Evolutionary conservation across 1,140 invertebrate genomes (phyloP).

Genomic region (Leguminivora glycinivorella): DNA sequence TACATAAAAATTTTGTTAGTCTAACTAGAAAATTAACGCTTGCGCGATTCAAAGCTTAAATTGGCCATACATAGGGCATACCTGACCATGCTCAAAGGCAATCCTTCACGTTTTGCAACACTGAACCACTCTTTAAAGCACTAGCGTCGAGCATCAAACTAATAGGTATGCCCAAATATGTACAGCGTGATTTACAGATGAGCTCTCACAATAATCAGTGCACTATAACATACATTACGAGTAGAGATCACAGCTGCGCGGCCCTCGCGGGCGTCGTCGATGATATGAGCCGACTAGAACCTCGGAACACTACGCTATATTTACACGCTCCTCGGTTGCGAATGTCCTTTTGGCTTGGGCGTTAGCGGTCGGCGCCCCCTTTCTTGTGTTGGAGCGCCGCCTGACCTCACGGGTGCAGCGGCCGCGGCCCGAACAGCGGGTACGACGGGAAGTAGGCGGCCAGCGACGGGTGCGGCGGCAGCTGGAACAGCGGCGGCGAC

Average conservation of each 20-base stretch:
- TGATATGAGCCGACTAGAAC: constrained; percentile 74
- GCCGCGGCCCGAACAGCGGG: constrained; percentile 90
- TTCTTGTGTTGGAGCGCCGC: constrained; percentile 78
- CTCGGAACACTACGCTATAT: constrained; percentile 68
- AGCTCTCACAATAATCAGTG: constrained; percentile 55
- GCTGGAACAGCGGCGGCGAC: constrained; percentile 82
- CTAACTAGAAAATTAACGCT: constrained; percentile 69
- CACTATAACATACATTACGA: constrained; percentile 71
- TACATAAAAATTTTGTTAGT: constrained; percentile 76
- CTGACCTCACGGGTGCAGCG: constrained; percentile 81
- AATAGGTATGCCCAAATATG: not conserved
- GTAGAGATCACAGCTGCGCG: constrained; percentile 77
- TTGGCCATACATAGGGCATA: constrained; percentile 1
- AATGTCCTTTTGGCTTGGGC: constrained; percentile 73
- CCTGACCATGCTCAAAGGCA: not conserved
- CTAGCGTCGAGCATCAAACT: constrained; percentile 50
- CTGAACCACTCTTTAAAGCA: constrained; percentile 36
- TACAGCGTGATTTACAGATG: constrained; percentile 39
- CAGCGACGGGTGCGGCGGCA: constrained; percentile 83
- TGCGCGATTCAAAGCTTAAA: constrained; percentile 10
- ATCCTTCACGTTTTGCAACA: not conserved
- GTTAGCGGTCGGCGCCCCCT: constrained; percentile 78
- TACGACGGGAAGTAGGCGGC: constrained; percentile 92
- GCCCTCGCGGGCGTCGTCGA: constrained; percentile 55
- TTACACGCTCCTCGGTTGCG: constrained; percentile 66